Base-by-base conservation (phyloP, 2,888 invertebrate genomes). In the Mechanitis mazaeus region DNA sequence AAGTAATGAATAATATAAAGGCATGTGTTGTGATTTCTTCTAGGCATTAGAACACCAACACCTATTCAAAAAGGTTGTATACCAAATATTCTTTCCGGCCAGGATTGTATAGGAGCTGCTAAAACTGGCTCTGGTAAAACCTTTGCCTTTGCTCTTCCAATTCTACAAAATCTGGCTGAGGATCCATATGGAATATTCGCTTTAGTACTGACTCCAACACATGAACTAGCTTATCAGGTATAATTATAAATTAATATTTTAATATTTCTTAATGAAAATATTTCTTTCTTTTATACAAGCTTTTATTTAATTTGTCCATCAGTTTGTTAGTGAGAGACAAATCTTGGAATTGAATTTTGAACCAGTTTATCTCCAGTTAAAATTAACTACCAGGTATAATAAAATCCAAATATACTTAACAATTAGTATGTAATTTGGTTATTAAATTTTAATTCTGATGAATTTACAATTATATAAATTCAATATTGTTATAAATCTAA, bases 51-150 rank as follows among this genome's bases (percentile, higher is more conserved):
- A 76, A 88, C 86, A 56, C 96, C 96, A 9, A 97, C 97, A 2
- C 93, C 94, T 0, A 96, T 97, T 62, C 97, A 97, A 81, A 84
- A 91, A 73, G 93, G 94, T 67, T 97, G 97, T 76, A 94, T 97
- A 73, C 93, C 96, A 3, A 90, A 91, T 65, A 95, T 97, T 71
- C 81, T 97, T 47, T 77, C 89, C 63, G 97, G 97, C 0, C 90
- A 92, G 71, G 97, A 98, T 87, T 97, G 97, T 72, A 95, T 99
- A 67, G 99, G 98, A 7, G 97, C 97, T 72, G 98, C 98, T 0
- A 98, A 98, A 84, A 99, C 99, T 7, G 99, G 99, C 12, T 98
- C 98, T 61, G 99, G 99, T 2, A 99, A 99, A 91, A 99, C 99
- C 0, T 93, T 99, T 75, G 98, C 99, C 0, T 99, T 99, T 91